Evolutionary conservation across 2,888 invertebrate genomes (phyloP), one percentile per base, ranked within the genome.

Genomic region (Tenthredo notha): DNA sequence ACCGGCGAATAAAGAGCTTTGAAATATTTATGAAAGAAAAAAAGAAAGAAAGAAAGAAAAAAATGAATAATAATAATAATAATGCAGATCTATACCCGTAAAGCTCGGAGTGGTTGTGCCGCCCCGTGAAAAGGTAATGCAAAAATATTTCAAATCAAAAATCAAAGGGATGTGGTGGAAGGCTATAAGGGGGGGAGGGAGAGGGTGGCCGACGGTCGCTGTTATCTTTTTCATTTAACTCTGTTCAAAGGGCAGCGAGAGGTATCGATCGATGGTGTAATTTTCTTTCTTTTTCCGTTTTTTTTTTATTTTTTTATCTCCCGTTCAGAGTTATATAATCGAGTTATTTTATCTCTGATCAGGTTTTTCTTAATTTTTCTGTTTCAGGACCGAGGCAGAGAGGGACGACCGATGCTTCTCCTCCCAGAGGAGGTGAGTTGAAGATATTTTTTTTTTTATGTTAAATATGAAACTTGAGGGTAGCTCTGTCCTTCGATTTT

Each of bases 341-440:
- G 33, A 10, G 67, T 67, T 67, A 33, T 80, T 61, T 40, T 37
- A 61, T 37, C 29, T 80, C 54, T 29, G 33, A 77, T 77, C 25
- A 10, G 21, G 7, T 61, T 67, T 85, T 86, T 88, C 43, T 5
- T 80, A 10, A 80, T 67, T 85, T 47, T 12, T 86, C 15, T 90
- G 86, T 92, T 92, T 4, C 90, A 93, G 93, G 92, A 40, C 86
- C 90, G 82, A 91, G 91, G 78, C 92, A 92, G 84, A 91, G 91
- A 21, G 90, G 91, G 25, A 88, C 92, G 82, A 92, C 93, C 77
- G 92, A 92, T 84, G 88, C 67, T 47, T 83, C 83, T 43, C 47
- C 91, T 75, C 90, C 92, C 65, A 90, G 90, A 88, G 91, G 92
- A 87, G 92, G 93, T 92, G 75, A 90, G 90, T 90, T 77, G 5